Evolutionary conservation across 2,888 invertebrate genomes (phyloP).

Genomic region (Uropetala carovei): DNA sequence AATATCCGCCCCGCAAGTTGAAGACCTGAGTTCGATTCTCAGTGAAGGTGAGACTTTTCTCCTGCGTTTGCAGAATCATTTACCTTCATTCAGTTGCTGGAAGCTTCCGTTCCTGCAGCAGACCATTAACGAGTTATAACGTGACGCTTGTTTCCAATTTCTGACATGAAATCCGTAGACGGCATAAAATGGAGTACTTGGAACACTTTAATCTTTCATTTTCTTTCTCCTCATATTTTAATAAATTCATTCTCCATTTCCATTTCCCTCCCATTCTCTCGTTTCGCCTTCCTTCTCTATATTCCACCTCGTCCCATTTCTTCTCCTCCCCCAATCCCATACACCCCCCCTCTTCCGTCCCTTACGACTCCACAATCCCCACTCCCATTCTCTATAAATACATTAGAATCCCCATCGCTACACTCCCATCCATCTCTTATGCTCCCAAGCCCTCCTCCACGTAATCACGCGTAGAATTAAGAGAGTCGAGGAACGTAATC

Average conservation of each 20-base stretch:
- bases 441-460: not conserved
- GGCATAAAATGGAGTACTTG: not conserved
- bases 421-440: not conserved
- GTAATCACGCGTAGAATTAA: slow-evolving; percentile 61
- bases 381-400: not conserved
- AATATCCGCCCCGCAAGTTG: too few relatives aligned
- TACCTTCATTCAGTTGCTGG: too few relatives aligned
- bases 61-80: too few relatives aligned
- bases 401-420: slow-evolving; percentile 14
- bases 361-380: not conserved
- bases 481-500: slow-evolving; percentile 48
- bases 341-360: not conserved
- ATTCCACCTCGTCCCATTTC: not conserved
- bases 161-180: not conserved
- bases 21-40: too few relatives aligned
- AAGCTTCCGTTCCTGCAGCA: too few relatives aligned
- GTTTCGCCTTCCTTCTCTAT: not conserved
- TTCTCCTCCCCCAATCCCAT: not conserved
- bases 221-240: not conserved
- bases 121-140: too few relatives aligned
- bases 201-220: not conserved
- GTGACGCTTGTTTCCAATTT: too few relatives aligned
- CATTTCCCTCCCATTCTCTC: not conserved
- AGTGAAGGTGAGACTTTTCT: too few relatives aligned
- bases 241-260: not conserved